phyloP scores from a whole-genome alignment of 2,797 vertebrate genomes.

The Euphonia xanthogaster region DNA sequence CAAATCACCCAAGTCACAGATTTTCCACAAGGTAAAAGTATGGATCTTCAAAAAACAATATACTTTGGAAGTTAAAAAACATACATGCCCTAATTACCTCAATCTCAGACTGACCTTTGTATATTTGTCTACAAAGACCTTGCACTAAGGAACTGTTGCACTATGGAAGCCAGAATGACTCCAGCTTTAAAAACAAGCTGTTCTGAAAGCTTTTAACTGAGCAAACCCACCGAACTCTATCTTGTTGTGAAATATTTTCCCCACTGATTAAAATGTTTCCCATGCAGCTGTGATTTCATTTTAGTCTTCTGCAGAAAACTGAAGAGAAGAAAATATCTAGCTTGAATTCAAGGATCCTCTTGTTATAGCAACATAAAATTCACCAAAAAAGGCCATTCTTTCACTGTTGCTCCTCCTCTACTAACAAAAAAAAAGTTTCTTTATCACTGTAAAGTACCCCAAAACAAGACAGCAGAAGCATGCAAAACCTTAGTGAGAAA shows the following conservation, averaged over 20 bases:
- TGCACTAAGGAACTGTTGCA: background rate
- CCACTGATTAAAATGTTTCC: background rate
- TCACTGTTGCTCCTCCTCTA: background rate
- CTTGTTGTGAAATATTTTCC: background rate
- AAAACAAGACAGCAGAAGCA: background rate
- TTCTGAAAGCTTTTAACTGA: background rate
- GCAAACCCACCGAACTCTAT: background rate
- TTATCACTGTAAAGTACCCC: background rate
- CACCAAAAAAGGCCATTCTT: background rate
- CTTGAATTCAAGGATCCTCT: background rate
- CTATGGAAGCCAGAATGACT: background rate
- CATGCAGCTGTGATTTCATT: background rate
- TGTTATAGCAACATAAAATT: background rate
- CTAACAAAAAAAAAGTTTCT: background rate
- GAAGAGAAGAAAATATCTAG: background rate
- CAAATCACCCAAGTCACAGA: background rate
- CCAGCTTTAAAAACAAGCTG: background rate
- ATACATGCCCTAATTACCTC: background rate
- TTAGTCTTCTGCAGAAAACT: background rate
- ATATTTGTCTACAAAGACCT: background rate
- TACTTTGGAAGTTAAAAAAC: background rate
- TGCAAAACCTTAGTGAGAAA: background rate
- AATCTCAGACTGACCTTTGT: background rate
- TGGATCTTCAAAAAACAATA: background rate
- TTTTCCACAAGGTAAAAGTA: background rate